Evolutionary conservation across 2,113 vertebrate genomes (phyloP), one percentile per base, ranked within the genome.

Genomic region (Mirounga angustirostris): DNA sequence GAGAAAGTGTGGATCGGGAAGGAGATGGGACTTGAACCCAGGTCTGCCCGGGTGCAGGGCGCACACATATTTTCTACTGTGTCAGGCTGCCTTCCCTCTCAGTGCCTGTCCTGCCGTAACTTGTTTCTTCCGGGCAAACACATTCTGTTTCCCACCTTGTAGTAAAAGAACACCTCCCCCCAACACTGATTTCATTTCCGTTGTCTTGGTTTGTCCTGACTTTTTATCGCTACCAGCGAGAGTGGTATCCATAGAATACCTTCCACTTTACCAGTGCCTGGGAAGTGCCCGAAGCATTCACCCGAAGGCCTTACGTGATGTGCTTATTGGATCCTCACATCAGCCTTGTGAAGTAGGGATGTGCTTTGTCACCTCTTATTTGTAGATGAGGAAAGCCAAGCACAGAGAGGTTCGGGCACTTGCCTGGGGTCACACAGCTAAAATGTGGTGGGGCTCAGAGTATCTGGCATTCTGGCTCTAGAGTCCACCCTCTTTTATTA

Each of bases 1-100:
- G 71, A 46, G 80, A n/a, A 8, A 1, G 43, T 28, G 21, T 56
- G 76, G 61, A 11, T 36, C 16, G 12, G 9, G 9, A 46, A 22
- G 40, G 65, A 81, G 69, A 28, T 43, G 50, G 40, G 30, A 19
- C 65, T 13, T 2, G 63, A 95, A 16, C 46, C 43, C 28, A 56
- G 26, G 13, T 54, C 65, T 69, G 83, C 21, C 79, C 59, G 5
- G 28, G 46, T 30, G 16, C 22, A 1, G 19, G 73, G 81, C 10
- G 46, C 18, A 0, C 2, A 0, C 2, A 2, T 11, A 3, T 59
- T 28, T 81, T 40, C 43, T 24, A 1, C 16, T 4, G 52, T 7
- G 6, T 78, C 19, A 8, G 69, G n/a, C 82, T 26, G 14, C 65
- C 65, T 74, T 80, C 59, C 33, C 18, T 26, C 12, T 76, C 36